Evolutionary conservation across 1,140 invertebrate species (phyloP).

Genomic region (Steinernema khuongi): DNA sequence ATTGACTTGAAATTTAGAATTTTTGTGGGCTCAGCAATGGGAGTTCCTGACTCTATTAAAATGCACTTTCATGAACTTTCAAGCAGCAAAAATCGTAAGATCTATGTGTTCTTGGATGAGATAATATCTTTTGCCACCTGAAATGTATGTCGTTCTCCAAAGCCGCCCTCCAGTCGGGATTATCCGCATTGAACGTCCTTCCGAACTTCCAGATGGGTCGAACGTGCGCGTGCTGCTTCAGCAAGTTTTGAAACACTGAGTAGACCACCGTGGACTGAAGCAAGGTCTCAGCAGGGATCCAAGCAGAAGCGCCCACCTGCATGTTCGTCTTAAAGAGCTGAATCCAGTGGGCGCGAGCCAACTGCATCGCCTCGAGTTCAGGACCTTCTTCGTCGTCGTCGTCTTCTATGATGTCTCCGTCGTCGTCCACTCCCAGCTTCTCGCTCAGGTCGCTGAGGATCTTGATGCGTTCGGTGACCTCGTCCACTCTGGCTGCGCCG

Average conservation of each 20-base stretch:
- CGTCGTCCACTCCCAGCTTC: slow-evolving; percentile 16
- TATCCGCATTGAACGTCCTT: slow-evolving; percentile 38
- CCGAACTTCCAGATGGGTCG: slow-evolving; percentile 54
- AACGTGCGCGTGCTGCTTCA: slow-evolving; percentile 46
- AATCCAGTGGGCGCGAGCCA: slow-evolving; percentile 55
- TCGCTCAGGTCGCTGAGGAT: slow-evolving; percentile 24
- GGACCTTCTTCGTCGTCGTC: slow-evolving; percentile 16
- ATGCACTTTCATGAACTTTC: neutral
- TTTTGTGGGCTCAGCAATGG: neutral
- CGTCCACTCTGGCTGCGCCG: neutral
- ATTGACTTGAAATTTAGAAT: neutral
- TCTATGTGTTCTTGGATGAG: too few species aligned
- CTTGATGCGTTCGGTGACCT: neutral
- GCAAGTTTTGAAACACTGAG: slow-evolving; percentile 45
- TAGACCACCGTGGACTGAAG: slow-evolving; percentile 44
- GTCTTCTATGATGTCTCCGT: slow-evolving; percentile 1
- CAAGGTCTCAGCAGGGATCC: neutral
- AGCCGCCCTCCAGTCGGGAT: slow-evolving; percentile 35
- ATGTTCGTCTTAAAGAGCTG: slow-evolving; percentile 54
- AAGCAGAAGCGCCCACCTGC: slow-evolving; percentile 41
- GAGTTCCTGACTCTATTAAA: neutral
- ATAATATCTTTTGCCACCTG: slow-evolving; percentile 27
- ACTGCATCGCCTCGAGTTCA: slow-evolving; percentile 22
- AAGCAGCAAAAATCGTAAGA: neutral
- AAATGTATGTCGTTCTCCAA: slow-evolving; percentile 39